Base-by-base conservation (phyloP, 1,140 invertebrate species). In the Lethrus apterus region DNA sequence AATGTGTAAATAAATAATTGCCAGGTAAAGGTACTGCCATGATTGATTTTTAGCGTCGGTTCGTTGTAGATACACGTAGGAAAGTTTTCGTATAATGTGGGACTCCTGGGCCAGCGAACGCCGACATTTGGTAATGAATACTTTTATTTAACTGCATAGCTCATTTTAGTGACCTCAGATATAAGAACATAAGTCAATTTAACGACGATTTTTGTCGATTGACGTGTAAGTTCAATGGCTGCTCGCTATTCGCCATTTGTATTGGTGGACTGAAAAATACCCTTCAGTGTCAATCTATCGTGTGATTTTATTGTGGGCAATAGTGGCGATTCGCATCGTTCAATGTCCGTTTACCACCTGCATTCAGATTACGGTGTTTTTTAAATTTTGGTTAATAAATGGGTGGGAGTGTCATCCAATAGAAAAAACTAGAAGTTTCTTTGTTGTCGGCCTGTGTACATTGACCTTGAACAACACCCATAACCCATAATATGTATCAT, bases 31-130 rank as follows among this genome's bases (percentile, higher is more conserved):
- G 38, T 24, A 58, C 63, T 65, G 63, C 65, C 65, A 67, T 67
- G 62, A 67, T 66, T 61, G 64, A 64, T 65, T 63, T 56, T 45
- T 54, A 58, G 64, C 64, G 64, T 64, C 62, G 15, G 58, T 54
- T 58, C 49, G 44, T 54, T 53, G 51, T 41, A 43, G 34, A 48
- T 46, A 34, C 48, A 48, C 50, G 50, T 51, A 50, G 46, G 42
- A 57, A 60, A 52, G 50, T 59, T 62, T 60, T 60, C 26, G 41
- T 58, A 64, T 55, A 59, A 67, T 68, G 65, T 57, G 53, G 55
- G 52, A 51, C 53, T 52, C 63, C 55, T 59, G 53, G 59, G 48
- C 36, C 44, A 42, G 42, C 51, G 55, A 46, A 50, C 51, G 46
- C 44, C 50, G 45, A 55, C 45, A 58, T 60, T 54, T 60, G 61